These are phyloP conservation scores for Machaerirhynchus nigripectus DNA, from an alignment of 2,113 vertebrate genomes.

Conservation along the genomic window DNA sequence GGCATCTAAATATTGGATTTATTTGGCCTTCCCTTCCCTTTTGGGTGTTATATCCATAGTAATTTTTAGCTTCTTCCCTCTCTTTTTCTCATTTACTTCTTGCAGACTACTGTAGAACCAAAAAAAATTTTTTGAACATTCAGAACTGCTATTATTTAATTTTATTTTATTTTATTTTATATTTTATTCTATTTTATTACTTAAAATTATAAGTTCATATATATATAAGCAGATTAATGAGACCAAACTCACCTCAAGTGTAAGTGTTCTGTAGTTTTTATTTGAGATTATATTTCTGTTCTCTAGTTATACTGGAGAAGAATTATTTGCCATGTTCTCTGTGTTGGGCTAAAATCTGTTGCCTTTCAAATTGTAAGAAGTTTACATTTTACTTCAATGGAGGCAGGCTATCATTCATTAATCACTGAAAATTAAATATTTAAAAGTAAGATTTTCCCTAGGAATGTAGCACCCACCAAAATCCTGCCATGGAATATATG, in stretches of 20 bases:
- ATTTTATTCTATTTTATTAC: background rate
- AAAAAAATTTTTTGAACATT: background rate
- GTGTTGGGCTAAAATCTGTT: background rate
- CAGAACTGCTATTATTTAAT: background rate
- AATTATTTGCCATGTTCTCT: background rate
- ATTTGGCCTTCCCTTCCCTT: background rate
- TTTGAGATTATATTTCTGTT: background rate
- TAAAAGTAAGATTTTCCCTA: background rate
- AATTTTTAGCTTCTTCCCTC: background rate
- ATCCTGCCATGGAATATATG: background rate
- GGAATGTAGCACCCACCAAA: background rate
- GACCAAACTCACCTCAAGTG: background rate
- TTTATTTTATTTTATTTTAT: too few relatives aligned
- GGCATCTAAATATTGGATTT: background rate
- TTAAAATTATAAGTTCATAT: background rate
- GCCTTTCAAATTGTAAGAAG: background rate
- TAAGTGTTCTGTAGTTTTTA: background rate
- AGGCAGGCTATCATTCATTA: background rate
- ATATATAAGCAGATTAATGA: background rate
- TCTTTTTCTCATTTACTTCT: background rate
- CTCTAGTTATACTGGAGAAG: background rate
- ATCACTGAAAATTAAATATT: background rate
- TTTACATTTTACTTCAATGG: background rate
- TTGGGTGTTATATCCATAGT: background rate
- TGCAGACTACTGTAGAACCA: background rate